phyloP scores from a whole-genome alignment of 2,888 invertebrate species.

The Agrypnus murinus region DNA sequence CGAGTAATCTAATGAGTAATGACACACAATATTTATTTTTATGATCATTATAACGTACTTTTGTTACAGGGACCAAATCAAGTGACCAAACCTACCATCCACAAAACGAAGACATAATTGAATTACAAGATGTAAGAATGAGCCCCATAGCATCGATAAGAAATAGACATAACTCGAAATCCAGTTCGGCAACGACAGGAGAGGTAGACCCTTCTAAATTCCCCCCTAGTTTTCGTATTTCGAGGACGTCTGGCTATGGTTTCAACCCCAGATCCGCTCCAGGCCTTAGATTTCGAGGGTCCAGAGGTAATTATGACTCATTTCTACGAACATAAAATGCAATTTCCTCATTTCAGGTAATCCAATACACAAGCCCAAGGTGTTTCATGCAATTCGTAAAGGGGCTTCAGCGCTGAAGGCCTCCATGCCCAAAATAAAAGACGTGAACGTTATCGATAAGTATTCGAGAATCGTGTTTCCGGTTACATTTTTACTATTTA shows the following conservation, averaged over 20 bases:
- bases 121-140: conserved; percentile 89
- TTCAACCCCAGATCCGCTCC: conserved; percentile 75
- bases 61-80: conserved; percentile 68
- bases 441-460: conserved; percentile 98
- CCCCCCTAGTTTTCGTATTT: conserved; percentile 85
- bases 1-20: too few species aligned
- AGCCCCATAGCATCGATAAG: conserved; percentile 88
- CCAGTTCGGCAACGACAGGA: conserved; percentile 70
- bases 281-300: conserved; percentile 76
- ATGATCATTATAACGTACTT: too few species aligned
- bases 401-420: conserved; percentile 90
- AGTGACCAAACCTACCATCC: conserved; percentile 55
- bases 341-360: conserved; percentile 70
- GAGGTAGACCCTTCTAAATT: conserved; percentile 78
- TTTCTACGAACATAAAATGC: conserved; percentile 1
- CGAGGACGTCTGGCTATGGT: conserved; percentile 75
- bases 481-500: conserved; percentile 95
- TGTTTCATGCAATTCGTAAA: conserved; percentile 87
- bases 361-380: conserved; percentile 78
- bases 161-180: conserved; percentile 75
- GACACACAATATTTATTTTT: too few species aligned
- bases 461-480: conserved; percentile 97
- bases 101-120: conserved; percentile 86
- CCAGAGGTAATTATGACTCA: conserved; percentile 67
- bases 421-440: conserved; percentile 96